phyloP scores from a whole-genome alignment of 1,140 invertebrate genomes.

The Tachypleus tridentatus region DNA sequence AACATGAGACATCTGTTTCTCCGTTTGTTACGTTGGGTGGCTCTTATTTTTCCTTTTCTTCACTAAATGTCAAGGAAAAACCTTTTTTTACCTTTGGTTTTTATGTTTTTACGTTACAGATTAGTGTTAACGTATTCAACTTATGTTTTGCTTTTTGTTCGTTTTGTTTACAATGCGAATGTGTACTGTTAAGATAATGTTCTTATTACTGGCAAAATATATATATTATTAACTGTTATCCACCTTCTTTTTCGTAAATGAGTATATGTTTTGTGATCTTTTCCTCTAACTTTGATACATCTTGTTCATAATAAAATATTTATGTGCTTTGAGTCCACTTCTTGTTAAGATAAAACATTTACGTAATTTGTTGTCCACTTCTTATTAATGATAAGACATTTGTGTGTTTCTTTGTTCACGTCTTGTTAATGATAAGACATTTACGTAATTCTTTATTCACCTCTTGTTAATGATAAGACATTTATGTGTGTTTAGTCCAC shows the following conservation, averaged over 20 bases:
- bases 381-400: background rate
- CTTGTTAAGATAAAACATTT: background rate
- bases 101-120: too few species aligned
- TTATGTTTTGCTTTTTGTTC: too few species aligned
- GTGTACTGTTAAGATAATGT: too few species aligned
- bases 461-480: background rate
- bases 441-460: background rate
- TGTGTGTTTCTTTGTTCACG: background rate
- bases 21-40: too few species aligned
- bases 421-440: background rate
- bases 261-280: background rate
- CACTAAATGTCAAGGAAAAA: too few species aligned
- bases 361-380: background rate
- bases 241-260: background rate
- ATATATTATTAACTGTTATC: background rate
- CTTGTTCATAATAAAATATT: background rate
- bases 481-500: conserved; percentile 1
- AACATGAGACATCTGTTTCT: too few species aligned
- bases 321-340: background rate
- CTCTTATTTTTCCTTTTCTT: too few species aligned
- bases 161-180: too few species aligned
- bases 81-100: too few species aligned
- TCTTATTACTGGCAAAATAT: too few species aligned
- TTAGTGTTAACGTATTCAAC: too few species aligned
- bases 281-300: background rate